Percentiles rank a stretch among this genome's conserved stretches.
phyloP scores from a whole-genome alignment of 2,797 vertebrate genomes.

The Allobates femoralis region DNA sequence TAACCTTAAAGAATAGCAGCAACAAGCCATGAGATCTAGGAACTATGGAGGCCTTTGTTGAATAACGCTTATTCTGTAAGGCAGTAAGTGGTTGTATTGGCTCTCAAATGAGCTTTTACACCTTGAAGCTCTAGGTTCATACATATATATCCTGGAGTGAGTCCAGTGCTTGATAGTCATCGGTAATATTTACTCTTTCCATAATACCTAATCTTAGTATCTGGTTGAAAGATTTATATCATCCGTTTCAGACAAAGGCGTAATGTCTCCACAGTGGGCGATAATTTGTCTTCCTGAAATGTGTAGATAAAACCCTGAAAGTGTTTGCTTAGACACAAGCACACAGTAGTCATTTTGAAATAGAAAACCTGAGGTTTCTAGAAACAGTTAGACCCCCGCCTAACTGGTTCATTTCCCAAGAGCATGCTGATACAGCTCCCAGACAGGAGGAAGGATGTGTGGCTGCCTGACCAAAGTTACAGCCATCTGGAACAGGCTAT shows the following conservation, averaged over 20 bases:
- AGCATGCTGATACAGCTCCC: constrained; percentile 55
- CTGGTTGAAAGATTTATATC: constrained; percentile 62
- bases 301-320: constrained; percentile 30
- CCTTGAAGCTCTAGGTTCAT: constrained; percentile 70
- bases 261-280: constrained; percentile 7
- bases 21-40: neutral
- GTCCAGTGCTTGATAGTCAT: constrained; percentile 61
- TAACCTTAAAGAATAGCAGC: neutral
- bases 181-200: constrained; percentile 56
- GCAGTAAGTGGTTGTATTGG: constrained; percentile 71
- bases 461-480: constrained; percentile 56
- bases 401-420: constrained; percentile 49
- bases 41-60: constrained; percentile 64
- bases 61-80: constrained; percentile 60
- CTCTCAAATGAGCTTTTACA: constrained; percentile 71
- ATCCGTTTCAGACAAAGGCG: constrained; percentile 54
- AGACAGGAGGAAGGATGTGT: constrained; percentile 49
- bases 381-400: constrained; percentile 45
- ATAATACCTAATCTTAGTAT: constrained; percentile 64
- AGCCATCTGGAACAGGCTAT: constrained; percentile 29
- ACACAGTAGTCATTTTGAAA: constrained; percentile 57
- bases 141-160: constrained; percentile 70
- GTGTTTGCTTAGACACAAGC: constrained; percentile 53
- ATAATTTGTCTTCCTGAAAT: constrained; percentile 54
- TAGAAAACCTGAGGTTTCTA: constrained; percentile 58